A percentile compares a stretch with the other conserved stretches of the same genome.
phyloP scores from a whole-genome alignment of 2,888 invertebrate genomes.

The Euphydryas editha region DNA sequence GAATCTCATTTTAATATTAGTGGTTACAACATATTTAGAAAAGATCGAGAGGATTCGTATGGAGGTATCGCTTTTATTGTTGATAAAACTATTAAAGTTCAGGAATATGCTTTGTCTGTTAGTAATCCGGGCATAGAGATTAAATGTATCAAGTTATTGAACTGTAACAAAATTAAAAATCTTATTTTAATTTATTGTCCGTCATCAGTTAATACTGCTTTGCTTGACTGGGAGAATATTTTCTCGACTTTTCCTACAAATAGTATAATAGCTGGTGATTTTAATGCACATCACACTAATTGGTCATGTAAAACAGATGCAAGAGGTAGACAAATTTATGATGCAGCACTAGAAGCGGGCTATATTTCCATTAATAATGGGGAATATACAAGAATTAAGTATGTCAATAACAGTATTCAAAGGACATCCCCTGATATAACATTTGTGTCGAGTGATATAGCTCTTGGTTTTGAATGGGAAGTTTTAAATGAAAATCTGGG shows the following conservation, averaged over 20 bases:
- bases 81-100: conserved; percentile 29
- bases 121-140: conserved; percentile 32
- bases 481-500: conserved; percentile 32
- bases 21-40: conserved; percentile 31
- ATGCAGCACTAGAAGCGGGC: too few species aligned
- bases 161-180: conserved; percentile 26
- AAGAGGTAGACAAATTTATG: too few species aligned
- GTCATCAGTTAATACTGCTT: conserved; percentile 11
- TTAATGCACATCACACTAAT: too few species aligned
- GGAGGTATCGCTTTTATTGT: conserved; percentile 35
- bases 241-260: not conserved
- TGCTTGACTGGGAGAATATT: conserved; percentile 16
- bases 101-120: not conserved
- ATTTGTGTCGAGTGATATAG: conserved; percentile 30
- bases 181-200: conserved; percentile 38
- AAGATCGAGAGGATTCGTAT: conserved; percentile 32
- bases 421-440: conserved; percentile 34
- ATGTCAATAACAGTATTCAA: conserved; percentile 24
- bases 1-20: too few species aligned
- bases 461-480: conserved; percentile 29
- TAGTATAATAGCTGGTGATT: conserved; percentile 2
- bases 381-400: conserved; percentile 27
- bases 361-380: conserved; percentile 13
- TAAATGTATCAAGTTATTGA: conserved; percentile 20
- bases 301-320: too few species aligned